phyloP scores from a whole-genome alignment of 2,113 vertebrate species.

The Apteryx owenii region DNA sequence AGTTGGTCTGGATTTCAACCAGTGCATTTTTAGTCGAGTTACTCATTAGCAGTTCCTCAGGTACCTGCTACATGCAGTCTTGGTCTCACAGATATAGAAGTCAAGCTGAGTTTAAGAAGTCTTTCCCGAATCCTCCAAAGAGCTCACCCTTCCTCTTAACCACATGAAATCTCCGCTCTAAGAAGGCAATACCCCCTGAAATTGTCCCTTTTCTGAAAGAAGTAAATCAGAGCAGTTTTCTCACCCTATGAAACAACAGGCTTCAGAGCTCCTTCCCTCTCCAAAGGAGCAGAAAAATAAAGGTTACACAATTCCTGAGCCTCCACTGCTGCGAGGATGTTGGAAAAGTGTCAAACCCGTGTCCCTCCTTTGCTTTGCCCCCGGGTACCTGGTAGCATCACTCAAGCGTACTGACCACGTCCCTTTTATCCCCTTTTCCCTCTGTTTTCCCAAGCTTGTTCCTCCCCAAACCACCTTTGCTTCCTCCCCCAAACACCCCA shows the following conservation, averaged over 20 bases:
- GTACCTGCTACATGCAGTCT: not conserved
- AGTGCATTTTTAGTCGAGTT: not conserved
- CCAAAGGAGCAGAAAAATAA: not conserved
- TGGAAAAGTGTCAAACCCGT: not conserved
- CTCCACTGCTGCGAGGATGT: not conserved
- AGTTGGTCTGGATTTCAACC: not conserved
- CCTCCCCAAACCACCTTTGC: not conserved
- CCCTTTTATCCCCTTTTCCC: not conserved
- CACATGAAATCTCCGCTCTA: not conserved
- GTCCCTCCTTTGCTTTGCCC: not conserved
- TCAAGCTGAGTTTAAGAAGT: not conserved
- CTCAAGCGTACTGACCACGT: not conserved
- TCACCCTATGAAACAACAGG: not conserved
- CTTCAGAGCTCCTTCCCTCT: not conserved
- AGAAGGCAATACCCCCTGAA: not conserved
- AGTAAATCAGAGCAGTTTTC: not conserved
- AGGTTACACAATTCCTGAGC: not conserved
- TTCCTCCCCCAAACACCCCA: not conserved
- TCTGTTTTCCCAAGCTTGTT: not conserved
- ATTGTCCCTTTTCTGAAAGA: not conserved
- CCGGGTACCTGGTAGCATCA: fast-evolving
- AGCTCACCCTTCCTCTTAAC: not conserved
- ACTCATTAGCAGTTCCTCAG: not conserved
- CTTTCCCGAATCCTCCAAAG: not conserved
- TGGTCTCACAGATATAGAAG: not conserved